A percentile compares a stretch with the other conserved stretches of the same genome.
phyloP scores from a whole-genome alignment of 2,797 vertebrate species.

The Tenualosa ilisha region DNA sequence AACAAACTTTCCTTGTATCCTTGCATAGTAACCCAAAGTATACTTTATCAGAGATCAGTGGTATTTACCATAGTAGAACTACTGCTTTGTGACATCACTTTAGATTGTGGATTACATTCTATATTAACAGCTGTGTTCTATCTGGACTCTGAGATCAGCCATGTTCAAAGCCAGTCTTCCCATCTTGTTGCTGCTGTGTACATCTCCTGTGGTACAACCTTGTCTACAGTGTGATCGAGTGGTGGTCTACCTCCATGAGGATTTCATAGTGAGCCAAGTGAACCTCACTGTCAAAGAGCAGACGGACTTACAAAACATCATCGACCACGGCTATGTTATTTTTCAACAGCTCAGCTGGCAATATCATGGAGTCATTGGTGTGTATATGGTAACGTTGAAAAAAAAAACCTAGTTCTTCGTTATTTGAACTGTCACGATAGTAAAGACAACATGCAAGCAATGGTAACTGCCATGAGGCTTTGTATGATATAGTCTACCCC shows the following conservation, averaged over 20 bases:
- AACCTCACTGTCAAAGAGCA: constrained; percentile 50
- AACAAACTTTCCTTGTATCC: too few relatives aligned
- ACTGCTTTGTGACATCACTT: constrained; percentile 6
- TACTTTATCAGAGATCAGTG: too few relatives aligned
- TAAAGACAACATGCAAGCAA: too few relatives aligned
- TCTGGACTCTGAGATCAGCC: not conserved
- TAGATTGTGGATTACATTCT: not conserved
- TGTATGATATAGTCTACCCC: too few relatives aligned
- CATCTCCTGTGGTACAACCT: constrained; percentile 36
- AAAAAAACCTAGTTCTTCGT: too few relatives aligned
- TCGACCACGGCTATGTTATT: constrained; percentile 53
- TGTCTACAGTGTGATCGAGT: constrained; percentile 74
- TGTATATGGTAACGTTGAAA: constrained; percentile 10
- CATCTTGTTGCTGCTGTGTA: constrained; percentile 35
- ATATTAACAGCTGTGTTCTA: not conserved
- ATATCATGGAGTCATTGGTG: constrained; percentile 68
- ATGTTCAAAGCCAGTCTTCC: not conserved
- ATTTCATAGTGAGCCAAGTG: constrained; percentile 56
- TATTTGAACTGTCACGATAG: too few relatives aligned
- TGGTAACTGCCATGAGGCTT: too few relatives aligned
- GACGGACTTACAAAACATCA: constrained; percentile 58
- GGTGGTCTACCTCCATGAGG: constrained; percentile 60
- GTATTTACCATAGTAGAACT: not conserved
- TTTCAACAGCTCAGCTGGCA: constrained; percentile 59
- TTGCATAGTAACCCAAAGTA: too few relatives aligned